phyloP scores from a whole-genome alignment of 2,888 invertebrate species.

The Vanessa cardui region DNA sequence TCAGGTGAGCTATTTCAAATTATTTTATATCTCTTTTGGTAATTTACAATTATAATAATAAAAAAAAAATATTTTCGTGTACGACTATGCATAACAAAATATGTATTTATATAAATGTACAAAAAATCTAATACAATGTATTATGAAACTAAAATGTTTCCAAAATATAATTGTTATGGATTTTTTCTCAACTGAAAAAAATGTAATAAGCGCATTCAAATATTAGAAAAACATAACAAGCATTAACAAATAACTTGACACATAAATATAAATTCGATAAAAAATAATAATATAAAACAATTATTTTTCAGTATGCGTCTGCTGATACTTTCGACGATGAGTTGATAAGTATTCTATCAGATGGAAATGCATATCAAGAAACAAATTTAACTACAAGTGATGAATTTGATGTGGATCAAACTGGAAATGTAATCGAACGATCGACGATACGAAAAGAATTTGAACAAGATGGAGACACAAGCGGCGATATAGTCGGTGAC shows the following conservation, averaged over 20 bases:
- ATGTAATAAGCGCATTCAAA: too few species aligned
- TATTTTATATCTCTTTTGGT: not conserved
- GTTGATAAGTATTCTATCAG: conserved; percentile 34
- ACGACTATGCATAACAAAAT: too few species aligned
- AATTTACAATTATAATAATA: too few species aligned
- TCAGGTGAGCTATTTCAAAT: conserved; percentile 62
- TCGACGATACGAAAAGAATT: conserved; percentile 46
- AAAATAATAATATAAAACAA: not conserved
- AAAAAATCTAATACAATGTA: too few species aligned
- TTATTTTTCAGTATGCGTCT: conserved; percentile 52
- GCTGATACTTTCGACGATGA: conserved; percentile 48
- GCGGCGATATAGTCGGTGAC: conserved; percentile 41
- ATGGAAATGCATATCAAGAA: conserved; percentile 41
- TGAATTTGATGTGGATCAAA: conserved; percentile 42
- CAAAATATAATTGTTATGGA: not conserved
- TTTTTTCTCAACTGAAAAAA: too few species aligned
- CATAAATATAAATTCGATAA: not conserved
- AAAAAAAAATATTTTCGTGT: too few species aligned
- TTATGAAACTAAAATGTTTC: too few species aligned
- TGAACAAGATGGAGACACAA: conserved; percentile 40
- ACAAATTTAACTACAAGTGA: conserved; percentile 48
- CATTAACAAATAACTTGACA: too few species aligned
- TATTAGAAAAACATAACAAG: too few species aligned
- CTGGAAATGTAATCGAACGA: conserved; percentile 50
- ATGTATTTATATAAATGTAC: too few species aligned